Evolutionary conservation across 1,140 invertebrate species (phyloP), one percentile per base, ranked within the genome.

Genomic region (Brachionus rubens): DNA sequence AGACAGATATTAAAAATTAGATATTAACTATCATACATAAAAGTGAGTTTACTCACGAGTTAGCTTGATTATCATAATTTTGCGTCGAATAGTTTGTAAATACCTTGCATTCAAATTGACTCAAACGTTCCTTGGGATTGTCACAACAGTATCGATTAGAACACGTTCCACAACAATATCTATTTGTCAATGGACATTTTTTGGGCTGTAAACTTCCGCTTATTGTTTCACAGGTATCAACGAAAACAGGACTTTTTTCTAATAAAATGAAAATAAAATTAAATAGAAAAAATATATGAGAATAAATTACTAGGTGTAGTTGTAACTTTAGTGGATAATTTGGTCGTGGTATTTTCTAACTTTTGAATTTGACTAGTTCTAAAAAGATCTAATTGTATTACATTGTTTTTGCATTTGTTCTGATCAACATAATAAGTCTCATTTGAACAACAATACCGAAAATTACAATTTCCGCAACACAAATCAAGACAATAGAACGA

Each of bases 371-470:
- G 7, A 43, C 21, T 65, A 7, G 54, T 59, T 59, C 24, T 59
- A n/a, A 43, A 36, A 26, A 28, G 36, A 6, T 59, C 40, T 30
- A 65, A 21, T 65, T 65, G 36, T 43, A 65, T 41, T 5, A 65
- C 16, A 46, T 65, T 65, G 19, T 65, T 65, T 10, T 10, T 65
- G 24, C 59, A 65, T 65, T 65, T 65, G 14, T 24, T 65, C 36
- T 65, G 59, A 19, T 65, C 59, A 14, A 65, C 10, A 5, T 43
- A n/a, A 65, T 65, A 65, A 12, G 59, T 65, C 40, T 65, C 59
- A 41, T 65, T 65, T 7, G 59, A 41, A 65, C 59, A 65, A 43
- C 59, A 65, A 65, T 65, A 65, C 36, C 59, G 40, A 65, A 65
- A 65, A 41, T 65, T 65, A 43, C 59, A 65, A 36, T 65, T 65